A percentile compares a stretch with the other conserved stretches of the same genome.
Evolutionary conservation across 64 coral and sea anemone genomes (phyloP).

Genomic region (Porites lutea): DNA sequence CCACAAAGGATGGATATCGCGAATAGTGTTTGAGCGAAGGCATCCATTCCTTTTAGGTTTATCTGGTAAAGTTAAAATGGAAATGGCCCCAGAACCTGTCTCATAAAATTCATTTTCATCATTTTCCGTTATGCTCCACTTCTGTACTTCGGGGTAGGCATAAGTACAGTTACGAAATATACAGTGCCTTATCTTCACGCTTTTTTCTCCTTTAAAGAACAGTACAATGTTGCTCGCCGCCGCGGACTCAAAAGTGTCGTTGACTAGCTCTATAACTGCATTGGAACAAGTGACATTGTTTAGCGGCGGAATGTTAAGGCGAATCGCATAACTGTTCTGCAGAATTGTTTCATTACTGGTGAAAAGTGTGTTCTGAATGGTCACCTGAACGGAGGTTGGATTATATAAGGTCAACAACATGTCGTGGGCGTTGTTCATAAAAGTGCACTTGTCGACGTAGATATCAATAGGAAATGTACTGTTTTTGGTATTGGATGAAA

Average conservation of each 20-base stretch:
- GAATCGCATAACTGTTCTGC: conserved; percentile 7
- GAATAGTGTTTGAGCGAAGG: not conserved
- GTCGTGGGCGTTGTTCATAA: not conserved
- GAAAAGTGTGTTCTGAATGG: not conserved
- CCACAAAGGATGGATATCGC: conserved; percentile 17
- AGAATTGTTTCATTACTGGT: not conserved
- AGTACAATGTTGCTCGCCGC: not conserved
- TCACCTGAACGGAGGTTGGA: not conserved
- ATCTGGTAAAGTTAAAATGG: not conserved
- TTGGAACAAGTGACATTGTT: not conserved
- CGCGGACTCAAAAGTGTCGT: not conserved
- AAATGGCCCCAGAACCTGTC: not conserved
- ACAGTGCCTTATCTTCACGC: not conserved
- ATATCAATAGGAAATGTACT: not conserved
- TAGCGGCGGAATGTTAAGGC: not conserved
- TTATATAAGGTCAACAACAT: not conserved
- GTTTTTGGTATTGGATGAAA: not conserved
- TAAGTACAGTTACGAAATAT: not conserved
- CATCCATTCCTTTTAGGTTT: not conserved
- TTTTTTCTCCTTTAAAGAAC: conserved; percentile 4
- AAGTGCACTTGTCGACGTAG: not conserved
- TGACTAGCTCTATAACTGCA: not conserved
- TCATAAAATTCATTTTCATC: not conserved
- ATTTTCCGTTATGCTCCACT: not conserved
- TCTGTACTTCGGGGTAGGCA: not conserved